Evolutionary conservation across 2,888 invertebrate species (phyloP).

Genomic region (Macrosiphum euphorbiae): DNA sequence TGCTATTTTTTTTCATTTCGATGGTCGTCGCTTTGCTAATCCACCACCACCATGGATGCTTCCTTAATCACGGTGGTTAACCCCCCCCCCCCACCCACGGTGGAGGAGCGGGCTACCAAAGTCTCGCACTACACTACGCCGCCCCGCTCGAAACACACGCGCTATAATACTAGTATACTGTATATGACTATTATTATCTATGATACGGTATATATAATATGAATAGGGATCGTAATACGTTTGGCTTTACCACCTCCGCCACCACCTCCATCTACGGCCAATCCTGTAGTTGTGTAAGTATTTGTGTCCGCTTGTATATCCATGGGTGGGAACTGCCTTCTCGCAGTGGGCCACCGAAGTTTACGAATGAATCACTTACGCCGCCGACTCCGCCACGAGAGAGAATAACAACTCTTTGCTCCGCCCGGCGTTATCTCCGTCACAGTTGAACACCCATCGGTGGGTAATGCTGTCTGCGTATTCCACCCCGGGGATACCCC

Average conservation of each 20-base stretch:
- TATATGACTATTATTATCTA: constrained; percentile 15
- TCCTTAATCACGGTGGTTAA: neutral
- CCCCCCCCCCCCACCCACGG: rapidly evolving
- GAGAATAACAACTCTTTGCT: neutral
- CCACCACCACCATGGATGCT: neutral
- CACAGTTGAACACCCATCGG: constrained; percentile 58
- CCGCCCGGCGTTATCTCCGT: constrained; percentile 53
- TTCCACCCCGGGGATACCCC: neutral
- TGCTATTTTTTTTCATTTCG: neutral
- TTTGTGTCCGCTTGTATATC: neutral
- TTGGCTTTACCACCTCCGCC: neutral
- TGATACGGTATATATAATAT: neutral
- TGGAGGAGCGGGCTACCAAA: neutral
- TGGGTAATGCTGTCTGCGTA: constrained; percentile 22
- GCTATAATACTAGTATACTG: neutral
- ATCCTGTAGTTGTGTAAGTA: neutral
- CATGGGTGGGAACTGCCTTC: neutral
- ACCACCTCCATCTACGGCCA: neutral
- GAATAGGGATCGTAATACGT: neutral
- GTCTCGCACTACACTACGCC: neutral
- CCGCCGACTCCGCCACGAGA: neutral
- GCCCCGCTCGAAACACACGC: neutral
- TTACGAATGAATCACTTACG: constrained; percentile 53
- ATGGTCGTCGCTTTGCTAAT: neutral
- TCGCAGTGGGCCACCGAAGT: constrained; percentile 9